These are phyloP conservation scores for Miichthys miiuy DNA, from an alignment of 2,797 vertebrate species.

Conservation along the genomic window DNA sequence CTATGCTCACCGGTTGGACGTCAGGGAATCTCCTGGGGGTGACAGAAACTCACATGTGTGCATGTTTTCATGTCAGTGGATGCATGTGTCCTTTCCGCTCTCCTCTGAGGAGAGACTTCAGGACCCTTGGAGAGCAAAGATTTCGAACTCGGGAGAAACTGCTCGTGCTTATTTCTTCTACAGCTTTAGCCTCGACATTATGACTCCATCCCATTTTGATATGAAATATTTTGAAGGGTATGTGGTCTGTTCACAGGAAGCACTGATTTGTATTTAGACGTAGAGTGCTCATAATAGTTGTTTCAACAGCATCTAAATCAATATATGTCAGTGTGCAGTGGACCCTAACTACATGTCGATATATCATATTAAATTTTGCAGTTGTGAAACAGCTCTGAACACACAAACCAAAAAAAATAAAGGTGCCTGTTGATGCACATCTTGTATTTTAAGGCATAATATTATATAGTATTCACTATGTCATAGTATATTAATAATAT, in stretches of 20 bases:
- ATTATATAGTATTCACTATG: too few relatives aligned
- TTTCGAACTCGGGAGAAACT: not conserved
- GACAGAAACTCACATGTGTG: not conserved
- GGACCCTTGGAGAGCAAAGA: not conserved
- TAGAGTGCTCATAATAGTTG: not conserved
- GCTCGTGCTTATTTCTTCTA: not conserved
- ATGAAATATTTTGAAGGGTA: not conserved
- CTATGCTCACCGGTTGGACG: slow-evolving; percentile 2
- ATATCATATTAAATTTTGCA: too few relatives aligned
- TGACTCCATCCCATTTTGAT: not conserved
- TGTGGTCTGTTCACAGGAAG: not conserved
- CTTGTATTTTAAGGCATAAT: too few relatives aligned
- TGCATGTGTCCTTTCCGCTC: not conserved
- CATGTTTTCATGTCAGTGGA: slow-evolving; percentile 9
- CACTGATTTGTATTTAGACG: not conserved
- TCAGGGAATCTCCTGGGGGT: slow-evolving; percentile 13
- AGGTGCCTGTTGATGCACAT: too few relatives aligned
- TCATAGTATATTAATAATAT: too few relatives aligned
- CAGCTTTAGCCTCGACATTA: not conserved
- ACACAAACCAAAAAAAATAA: too few relatives aligned
- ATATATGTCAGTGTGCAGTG: not conserved
- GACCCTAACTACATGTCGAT: not conserved
- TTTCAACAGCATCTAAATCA: not conserved
- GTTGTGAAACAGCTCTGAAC: too few relatives aligned
- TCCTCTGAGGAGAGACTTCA: not conserved